phyloP scores from a whole-genome alignment of 2,797 vertebrate genomes.

The Pelodytes ibericus region DNA sequence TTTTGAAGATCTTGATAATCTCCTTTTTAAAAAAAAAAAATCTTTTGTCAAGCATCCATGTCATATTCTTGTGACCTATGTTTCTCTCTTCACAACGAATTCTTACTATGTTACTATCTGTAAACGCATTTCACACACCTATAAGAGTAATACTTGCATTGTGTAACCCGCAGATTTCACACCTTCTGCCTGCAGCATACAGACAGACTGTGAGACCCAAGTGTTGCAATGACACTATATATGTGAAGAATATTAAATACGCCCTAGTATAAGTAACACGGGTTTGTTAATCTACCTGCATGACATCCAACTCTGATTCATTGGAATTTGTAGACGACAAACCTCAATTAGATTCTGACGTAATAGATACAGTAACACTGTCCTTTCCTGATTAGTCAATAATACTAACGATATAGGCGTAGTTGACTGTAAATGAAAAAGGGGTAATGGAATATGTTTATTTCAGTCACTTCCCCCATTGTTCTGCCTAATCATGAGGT shows the following conservation, averaged over 20 bases:
- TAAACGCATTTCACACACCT: conserved; percentile 3
- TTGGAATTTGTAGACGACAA: neutral
- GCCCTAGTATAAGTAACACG: neutral
- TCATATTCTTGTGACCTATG: conserved; percentile 7
- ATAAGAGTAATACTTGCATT: neutral
- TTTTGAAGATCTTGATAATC: neutral
- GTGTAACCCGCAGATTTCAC: too few relatives aligned
- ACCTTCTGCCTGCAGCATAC: too few relatives aligned
- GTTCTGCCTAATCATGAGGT: neutral
- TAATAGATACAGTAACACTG: neutral
- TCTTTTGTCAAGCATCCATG: neutral
- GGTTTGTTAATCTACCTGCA: neutral
- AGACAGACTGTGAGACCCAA: neutral
- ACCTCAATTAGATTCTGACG: neutral
- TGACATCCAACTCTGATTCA: neutral
- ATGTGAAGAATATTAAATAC: neutral
- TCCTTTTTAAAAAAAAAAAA: neutral
- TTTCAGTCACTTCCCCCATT: neutral
- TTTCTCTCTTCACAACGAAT: neutral
- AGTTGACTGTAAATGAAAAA: too few relatives aligned
- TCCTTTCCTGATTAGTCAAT: neutral
- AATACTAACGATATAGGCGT: too few relatives aligned
- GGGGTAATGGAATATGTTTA: neutral
- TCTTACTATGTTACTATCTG: neutral
- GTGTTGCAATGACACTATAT: neutral